Conservation (phyloP, 2,797 vertebrate genomes). For the Microctenopoma lineatum region DNA sequence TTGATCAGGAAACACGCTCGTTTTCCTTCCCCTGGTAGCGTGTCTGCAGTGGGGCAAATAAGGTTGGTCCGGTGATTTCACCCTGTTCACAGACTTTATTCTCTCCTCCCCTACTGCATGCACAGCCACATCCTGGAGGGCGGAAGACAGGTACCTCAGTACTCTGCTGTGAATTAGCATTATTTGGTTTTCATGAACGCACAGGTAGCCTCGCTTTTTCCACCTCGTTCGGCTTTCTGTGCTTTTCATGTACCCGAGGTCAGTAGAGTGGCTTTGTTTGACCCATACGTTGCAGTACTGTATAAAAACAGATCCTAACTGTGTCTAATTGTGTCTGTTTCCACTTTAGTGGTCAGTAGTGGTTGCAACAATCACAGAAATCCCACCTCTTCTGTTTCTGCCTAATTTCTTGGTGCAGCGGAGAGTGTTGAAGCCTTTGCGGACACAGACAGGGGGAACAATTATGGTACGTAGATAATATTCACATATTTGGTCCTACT, state of each 20-base stretch:
- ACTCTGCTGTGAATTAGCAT: slow-evolving; percentile 60
- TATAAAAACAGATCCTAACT: not conserved
- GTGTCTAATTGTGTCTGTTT: slow-evolving; percentile 23
- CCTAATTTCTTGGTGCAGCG: slow-evolving; percentile 96
- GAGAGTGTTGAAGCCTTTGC: slow-evolving; percentile 90
- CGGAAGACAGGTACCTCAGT: slow-evolving; percentile 67
- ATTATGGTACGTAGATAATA: slow-evolving; percentile 88
- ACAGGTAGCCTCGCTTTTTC: slow-evolving; percentile 9
- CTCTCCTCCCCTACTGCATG: slow-evolving; percentile 54
- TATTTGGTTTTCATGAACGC: slow-evolving; percentile 29
- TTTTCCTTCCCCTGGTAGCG: slow-evolving; percentile 4
- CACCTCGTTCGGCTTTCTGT: not conserved
- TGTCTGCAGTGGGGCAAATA: slow-evolving; percentile 13
- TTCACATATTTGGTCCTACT: not conserved
- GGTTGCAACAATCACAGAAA: slow-evolving; percentile 96
- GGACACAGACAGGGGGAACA: slow-evolving; percentile 95
- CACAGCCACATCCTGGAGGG: slow-evolving; percentile 62
- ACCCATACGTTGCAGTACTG: not conserved
- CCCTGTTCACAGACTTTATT: slow-evolving; percentile 50
- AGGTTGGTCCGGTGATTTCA: slow-evolving; percentile 32
- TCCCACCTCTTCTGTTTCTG: slow-evolving; percentile 92
- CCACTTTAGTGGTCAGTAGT: slow-evolving; percentile 90
- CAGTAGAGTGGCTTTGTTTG: slow-evolving; percentile 26
- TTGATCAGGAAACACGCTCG: slow-evolving; percentile 4
- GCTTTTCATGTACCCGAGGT: slow-evolving; percentile 8